These are phyloP conservation scores for Daboia siamensis DNA, from an alignment of 2,113 vertebrate species.

Conservation along the genomic window DNA sequence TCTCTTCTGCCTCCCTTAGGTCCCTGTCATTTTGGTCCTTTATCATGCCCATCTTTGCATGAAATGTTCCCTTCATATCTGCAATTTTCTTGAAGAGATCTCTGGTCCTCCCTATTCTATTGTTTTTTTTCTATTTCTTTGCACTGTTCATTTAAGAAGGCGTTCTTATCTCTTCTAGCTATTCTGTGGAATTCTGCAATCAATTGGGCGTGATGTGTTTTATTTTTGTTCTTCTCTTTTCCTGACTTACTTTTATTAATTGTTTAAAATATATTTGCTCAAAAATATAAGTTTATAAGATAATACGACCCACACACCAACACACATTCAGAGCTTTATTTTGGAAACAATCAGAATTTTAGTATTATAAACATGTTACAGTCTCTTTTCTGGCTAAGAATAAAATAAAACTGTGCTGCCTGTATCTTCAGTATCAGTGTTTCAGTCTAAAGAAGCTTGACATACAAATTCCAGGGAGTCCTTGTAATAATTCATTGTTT, in stretches of 20 bases:
- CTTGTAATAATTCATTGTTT: background rate
- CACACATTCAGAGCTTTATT: background rate
- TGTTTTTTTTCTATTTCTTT: too few species aligned
- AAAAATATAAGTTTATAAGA: background rate
- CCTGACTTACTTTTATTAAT: background rate
- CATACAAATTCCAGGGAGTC: background rate
- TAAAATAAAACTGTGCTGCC: background rate
- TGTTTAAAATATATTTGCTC: background rate
- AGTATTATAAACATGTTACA: background rate
- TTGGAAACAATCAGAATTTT: background rate
- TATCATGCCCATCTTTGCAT: too few species aligned
- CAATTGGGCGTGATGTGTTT: background rate
- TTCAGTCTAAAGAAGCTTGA: background rate
- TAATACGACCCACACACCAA: background rate
- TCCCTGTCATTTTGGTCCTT: too few species aligned
- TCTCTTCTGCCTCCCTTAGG: too few species aligned
- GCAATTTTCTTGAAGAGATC: too few species aligned
- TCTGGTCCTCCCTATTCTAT: too few species aligned
- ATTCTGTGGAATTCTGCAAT: too few species aligned
- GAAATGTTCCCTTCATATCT: too few species aligned
- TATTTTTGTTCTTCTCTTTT: background rate
- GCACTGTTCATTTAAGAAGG: too few species aligned
- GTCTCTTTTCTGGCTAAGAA: background rate
- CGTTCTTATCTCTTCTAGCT: too few species aligned
- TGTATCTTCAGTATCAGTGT: background rate